Conservation (phyloP, 2,888 invertebrate species). For the Magallana nippona region DNA sequence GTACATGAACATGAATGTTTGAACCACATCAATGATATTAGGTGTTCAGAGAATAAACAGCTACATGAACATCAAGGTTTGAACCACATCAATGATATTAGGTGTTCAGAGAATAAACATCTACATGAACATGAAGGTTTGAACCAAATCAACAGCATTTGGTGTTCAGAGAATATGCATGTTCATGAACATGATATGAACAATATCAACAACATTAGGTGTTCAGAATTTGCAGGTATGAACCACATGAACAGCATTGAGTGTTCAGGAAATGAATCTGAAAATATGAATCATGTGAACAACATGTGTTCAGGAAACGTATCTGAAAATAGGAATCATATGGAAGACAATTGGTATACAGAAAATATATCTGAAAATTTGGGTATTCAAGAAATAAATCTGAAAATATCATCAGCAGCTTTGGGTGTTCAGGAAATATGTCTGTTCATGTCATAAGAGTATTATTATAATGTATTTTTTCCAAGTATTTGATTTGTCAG, state of each 20-base stretch:
- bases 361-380: slow-evolving; percentile 40
- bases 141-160: too few species aligned
- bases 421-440: slow-evolving; percentile 8
- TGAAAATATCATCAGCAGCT: not conserved
- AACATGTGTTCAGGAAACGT: too few species aligned
- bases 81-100: not conserved
- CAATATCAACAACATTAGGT: not conserved
- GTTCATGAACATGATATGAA: too few species aligned
- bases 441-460: too few species aligned
- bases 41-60: not conserved
- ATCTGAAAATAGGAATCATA: too few species aligned
- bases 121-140: too few species aligned
- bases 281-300: too few species aligned
- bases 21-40: not conserved
- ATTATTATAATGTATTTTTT: too few species aligned
- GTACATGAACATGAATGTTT: slow-evolving; percentile 45
- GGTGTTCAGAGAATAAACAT: slow-evolving; percentile 5
- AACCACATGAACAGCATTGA: not conserved
- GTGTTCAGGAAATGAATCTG: not conserved
- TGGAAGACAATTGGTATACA: too few species aligned
- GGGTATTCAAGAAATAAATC: not conserved
- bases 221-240: not conserved
- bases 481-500: too few species aligned
- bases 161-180: too few species aligned
- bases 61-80: too few species aligned